Evolutionary conservation across 2,113 vertebrate genomes (phyloP).

Genomic region (Elephantulus edwardii): DNA sequence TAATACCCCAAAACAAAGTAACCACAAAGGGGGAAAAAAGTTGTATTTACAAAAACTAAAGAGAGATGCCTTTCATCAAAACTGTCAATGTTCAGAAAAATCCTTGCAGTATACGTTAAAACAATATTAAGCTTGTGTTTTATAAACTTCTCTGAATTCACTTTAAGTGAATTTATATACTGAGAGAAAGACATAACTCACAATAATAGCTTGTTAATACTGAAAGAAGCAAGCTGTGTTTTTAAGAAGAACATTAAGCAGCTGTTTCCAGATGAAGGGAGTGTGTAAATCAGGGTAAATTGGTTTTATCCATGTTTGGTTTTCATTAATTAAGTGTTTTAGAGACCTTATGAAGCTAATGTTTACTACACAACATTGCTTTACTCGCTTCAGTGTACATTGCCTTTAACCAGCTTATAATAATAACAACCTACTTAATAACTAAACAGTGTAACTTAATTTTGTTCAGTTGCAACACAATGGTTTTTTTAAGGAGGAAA

Average conservation of each 20-base stretch:
- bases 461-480: conserved; percentile 39
- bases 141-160: conserved; percentile 87
- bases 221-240: conserved; percentile 91
- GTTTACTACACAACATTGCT: conserved; percentile 82
- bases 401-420: conserved; percentile 32
- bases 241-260: conserved; percentile 96
- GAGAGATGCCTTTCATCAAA: conserved; percentile 83
- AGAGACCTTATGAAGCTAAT: conserved; percentile 83
- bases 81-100: conserved; percentile 82
- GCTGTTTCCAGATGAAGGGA: conserved; percentile 91
- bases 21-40: conserved; percentile 69
- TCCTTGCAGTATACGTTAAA: conserved; percentile 82
- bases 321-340: conserved; percentile 95
- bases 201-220: conserved; percentile 96
- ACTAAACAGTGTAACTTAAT: conserved; percentile 43
- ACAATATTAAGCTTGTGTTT: conserved; percentile 84
- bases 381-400: conserved; percentile 50
- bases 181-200: conserved; percentile 91
- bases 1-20: conserved; percentile 72
- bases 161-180: conserved; percentile 89
- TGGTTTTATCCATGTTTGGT: conserved; percentile 90
- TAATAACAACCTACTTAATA: conserved; percentile 68
- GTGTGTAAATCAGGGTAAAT: conserved; percentile 95
- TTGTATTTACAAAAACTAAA: conserved; percentile 81
- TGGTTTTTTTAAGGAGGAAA: conserved; percentile 23